phyloP scores from a whole-genome alignment of 2,888 invertebrate species.

The Aporophyla lueneburgensis region DNA sequence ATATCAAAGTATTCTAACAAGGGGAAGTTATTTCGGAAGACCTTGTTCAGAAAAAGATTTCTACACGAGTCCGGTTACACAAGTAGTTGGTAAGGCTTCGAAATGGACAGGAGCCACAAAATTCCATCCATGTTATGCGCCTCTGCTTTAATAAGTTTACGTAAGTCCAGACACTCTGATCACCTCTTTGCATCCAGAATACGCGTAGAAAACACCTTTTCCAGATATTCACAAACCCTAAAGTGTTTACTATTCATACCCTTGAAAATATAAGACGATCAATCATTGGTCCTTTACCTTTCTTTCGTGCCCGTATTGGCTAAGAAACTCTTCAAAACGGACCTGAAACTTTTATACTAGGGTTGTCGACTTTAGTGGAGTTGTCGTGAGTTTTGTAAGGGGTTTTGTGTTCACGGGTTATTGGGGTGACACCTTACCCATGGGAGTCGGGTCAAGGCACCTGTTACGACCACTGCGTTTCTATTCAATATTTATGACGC shows the following conservation, averaged over 20 bases:
- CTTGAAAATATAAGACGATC: conserved; percentile 30
- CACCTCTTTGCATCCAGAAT: no score
- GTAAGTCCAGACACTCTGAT: not conserved
- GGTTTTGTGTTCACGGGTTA: conserved; percentile 38
- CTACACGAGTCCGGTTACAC: no score
- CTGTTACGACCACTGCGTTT: conserved; percentile 30
- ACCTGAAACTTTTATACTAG: conserved; percentile 48
- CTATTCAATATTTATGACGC: conserved; percentile 35
- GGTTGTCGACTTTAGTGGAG: conserved; percentile 43
- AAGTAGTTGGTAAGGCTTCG: no score
- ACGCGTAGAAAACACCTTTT: not conserved
- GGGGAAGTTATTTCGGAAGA: not conserved
- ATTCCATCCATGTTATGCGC: not conserved
- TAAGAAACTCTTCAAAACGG: conserved; percentile 38
- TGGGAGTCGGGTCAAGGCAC: conserved; percentile 45
- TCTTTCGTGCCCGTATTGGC: conserved; percentile 11
- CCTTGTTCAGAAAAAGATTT: not conserved
- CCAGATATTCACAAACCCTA: not conserved
- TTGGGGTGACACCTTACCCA: conserved; percentile 43
- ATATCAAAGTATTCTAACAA: not conserved
- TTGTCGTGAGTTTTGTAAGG: conserved; percentile 31
- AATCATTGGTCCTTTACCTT: conserved; percentile 32
- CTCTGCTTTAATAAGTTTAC: not conserved
- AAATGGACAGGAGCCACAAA: no score
- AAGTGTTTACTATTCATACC: conserved; percentile 33